Percentiles rank a stretch among this genome's conserved stretches.
These are phyloP conservation scores for Galeopterus variegatus DNA, from an alignment of 2,113 vertebrate species.

Conservation along the genomic window DNA sequence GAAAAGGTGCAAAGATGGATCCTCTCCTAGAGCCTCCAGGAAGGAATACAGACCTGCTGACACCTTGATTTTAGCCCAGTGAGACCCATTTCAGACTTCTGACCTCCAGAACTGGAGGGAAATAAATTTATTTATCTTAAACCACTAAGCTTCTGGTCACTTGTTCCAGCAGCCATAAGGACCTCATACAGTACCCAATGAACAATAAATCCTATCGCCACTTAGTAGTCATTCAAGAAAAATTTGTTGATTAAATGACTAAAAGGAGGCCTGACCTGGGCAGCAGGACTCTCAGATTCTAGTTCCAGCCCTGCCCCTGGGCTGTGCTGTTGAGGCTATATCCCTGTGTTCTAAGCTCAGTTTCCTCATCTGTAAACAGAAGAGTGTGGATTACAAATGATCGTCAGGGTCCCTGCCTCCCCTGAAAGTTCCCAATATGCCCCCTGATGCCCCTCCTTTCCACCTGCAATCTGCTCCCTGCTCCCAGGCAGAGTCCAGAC, in stretches of 20 bases:
- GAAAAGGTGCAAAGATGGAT: not conserved
- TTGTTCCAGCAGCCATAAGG: not conserved
- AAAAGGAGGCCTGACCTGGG: not conserved
- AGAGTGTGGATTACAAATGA: not conserved
- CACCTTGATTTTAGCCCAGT: not conserved
- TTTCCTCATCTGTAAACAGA: not conserved
- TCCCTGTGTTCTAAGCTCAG: not conserved
- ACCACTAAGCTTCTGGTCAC: not conserved
- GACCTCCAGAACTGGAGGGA: not conserved
- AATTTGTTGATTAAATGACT: not conserved
- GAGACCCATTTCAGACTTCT: not conserved
- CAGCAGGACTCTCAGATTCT: not conserved
- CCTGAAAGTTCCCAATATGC: not conserved
- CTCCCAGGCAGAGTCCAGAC: constrained; percentile 17
- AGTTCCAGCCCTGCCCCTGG: not conserved
- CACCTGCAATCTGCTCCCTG: constrained; percentile 42
- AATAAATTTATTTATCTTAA: not conserved
- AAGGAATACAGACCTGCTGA: rapidly evolving
- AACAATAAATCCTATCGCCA: not conserved
- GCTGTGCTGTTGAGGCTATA: not conserved
- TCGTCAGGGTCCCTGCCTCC: not conserved
- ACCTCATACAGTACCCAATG: not conserved
- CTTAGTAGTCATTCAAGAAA: not conserved
- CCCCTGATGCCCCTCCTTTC: not conserved
- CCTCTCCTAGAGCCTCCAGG: not conserved